These are phyloP conservation scores for Scaptomyza reducta DNA, from an alignment of 2,888 invertebrate genomes.

Conservation along the genomic window DNA sequence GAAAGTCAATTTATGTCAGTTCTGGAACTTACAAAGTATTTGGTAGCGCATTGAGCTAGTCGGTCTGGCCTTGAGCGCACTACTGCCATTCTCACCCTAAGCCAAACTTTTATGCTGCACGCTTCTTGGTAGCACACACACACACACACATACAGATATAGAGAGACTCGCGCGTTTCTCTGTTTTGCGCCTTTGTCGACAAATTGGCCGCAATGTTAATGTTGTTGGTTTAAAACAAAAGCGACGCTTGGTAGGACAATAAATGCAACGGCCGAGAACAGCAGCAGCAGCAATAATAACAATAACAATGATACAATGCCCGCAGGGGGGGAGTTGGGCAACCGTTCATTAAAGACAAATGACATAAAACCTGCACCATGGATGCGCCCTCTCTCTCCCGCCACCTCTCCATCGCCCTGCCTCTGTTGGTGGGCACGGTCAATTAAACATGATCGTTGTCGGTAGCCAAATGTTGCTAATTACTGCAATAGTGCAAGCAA, in stretches of 20 bases:
- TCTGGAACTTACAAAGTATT: neutral
- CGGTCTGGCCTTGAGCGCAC: neutral
- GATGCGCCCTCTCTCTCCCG: constrained; percentile 11
- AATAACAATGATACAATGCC: constrained; percentile 32
- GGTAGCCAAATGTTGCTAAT: constrained; percentile 70
- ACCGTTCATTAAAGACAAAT: constrained; percentile 73
- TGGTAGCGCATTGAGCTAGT: constrained; percentile 3
- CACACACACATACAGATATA: neutral
- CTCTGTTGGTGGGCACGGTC: constrained; percentile 63
- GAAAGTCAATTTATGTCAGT: too few relatives aligned
- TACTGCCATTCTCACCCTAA: constrained; percentile 24
- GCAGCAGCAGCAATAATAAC: constrained; percentile 21
- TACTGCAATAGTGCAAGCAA: constrained; percentile 49
- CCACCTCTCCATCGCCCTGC: neutral
- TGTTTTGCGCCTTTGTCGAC: constrained; percentile 62
- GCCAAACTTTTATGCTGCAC: constrained; percentile 42
- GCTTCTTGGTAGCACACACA: constrained; percentile 35
- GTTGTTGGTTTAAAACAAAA: constrained; percentile 72
- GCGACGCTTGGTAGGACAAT: constrained; percentile 65
- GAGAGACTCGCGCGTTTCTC: constrained; percentile 39
- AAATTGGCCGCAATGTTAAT: constrained; percentile 70
- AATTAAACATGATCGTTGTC: constrained; percentile 81
- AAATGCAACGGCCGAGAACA: constrained; percentile 52
- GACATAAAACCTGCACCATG: constrained; percentile 55
- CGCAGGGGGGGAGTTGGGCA: constrained; percentile 37